These are phyloP conservation scores for Phalacrocorax brasilianus DNA, from an alignment of 2,113 vertebrate genomes.

Conservation along the genomic window DNA sequence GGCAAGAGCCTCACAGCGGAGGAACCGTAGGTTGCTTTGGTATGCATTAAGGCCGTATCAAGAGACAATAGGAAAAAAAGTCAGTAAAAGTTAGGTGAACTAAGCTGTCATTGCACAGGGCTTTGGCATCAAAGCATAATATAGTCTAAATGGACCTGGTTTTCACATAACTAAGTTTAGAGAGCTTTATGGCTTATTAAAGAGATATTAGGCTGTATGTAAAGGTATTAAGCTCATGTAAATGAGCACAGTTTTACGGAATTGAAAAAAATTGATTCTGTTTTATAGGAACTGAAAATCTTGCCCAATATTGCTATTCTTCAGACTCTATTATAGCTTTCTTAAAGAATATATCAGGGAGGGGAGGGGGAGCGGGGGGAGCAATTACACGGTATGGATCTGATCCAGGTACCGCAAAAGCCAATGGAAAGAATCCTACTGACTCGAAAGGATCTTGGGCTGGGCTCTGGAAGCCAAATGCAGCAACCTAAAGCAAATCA, in stretches of 20 bases:
- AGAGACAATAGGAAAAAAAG: not conserved
- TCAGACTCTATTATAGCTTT: not conserved
- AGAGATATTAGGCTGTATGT: not conserved
- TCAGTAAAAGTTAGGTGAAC: not conserved
- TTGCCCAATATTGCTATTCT: not conserved
- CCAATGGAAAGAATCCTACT: not conserved
- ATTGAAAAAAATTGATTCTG: not conserved
- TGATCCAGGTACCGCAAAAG: not conserved
- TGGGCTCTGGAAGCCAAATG: not conserved
- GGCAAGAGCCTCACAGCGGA: not conserved
- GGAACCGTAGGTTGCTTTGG: not conserved
- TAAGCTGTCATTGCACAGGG: not conserved
- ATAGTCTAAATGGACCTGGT: not conserved
- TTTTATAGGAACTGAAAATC: not conserved
- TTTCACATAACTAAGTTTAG: not conserved
- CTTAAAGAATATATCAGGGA: not conserved
- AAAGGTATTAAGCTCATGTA: not conserved
- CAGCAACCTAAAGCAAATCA: not conserved
- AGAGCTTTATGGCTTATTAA: not conserved
- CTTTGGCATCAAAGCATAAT: not conserved
- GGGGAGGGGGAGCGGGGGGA: not conserved
- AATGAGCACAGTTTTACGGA: not conserved
- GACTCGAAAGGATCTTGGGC: not conserved
- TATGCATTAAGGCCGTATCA: not conserved
- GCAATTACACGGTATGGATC: not conserved